Conservation (phyloP, 2,888 invertebrate species). For the Epinotia ramella region DNA sequence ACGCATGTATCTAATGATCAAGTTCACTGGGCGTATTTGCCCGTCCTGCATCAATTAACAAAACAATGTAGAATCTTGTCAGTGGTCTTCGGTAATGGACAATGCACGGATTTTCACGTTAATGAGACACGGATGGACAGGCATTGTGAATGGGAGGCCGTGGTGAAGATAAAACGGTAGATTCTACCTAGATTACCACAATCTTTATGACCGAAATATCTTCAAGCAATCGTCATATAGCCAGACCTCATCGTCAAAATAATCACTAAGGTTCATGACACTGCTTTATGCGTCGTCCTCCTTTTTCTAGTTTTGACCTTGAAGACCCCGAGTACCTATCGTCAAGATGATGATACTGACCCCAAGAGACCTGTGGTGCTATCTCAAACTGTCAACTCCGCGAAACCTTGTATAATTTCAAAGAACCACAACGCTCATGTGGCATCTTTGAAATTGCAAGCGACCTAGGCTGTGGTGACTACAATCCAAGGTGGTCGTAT, state of each 20-base stretch:
- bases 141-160: constrained; percentile 53
- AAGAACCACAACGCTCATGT: neutral
- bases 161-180: constrained; percentile 30
- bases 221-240: too few relatives aligned
- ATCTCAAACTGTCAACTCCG: too few relatives aligned
- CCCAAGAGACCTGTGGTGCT: neutral
- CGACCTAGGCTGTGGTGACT: too few relatives aligned
- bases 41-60: constrained; percentile 37
- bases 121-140: constrained; percentile 52
- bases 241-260: neutral
- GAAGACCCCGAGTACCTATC: too few relatives aligned
- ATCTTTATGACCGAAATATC: too few relatives aligned
- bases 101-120: constrained; percentile 59
- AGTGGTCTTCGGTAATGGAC: constrained; percentile 47
- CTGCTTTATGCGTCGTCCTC: neutral
- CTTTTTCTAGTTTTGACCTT: neutral
- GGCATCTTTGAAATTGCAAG: too few relatives aligned
- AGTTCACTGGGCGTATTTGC: constrained; percentile 1
- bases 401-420: neutral
- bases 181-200: neutral
- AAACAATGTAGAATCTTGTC: constrained; percentile 34
- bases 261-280: neutral
- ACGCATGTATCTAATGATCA: neutral
- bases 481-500: too few relatives aligned
- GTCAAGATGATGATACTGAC: too few relatives aligned